These are phyloP conservation scores for Hozukius guyotensis DNA, from an alignment of 2,797 vertebrate genomes.

Conservation along the genomic window DNA sequence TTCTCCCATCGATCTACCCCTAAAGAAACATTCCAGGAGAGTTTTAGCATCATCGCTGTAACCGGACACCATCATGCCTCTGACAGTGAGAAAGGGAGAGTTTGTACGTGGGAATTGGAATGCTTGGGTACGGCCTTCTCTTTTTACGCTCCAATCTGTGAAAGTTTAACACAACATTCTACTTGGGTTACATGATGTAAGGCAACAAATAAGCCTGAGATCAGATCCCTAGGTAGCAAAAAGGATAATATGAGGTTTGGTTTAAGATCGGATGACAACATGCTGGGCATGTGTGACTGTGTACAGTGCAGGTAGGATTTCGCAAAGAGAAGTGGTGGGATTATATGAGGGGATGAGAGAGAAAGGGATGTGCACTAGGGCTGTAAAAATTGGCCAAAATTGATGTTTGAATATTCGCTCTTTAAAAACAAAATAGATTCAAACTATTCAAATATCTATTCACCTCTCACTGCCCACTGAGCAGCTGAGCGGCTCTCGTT, in stretches of 20 bases:
- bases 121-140: neutral
- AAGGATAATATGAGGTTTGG: slow-evolving; percentile 3
- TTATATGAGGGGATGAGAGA: neutral
- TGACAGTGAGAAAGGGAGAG: slow-evolving; percentile 47
- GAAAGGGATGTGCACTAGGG: neutral
- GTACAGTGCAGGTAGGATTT: neutral
- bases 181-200: slow-evolving; percentile 45
- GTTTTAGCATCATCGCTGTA: slow-evolving; percentile 55
- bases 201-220: slow-evolving; percentile 25
- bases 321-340: neutral
- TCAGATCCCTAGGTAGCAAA: neutral
- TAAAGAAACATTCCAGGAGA: slow-evolving; percentile 78
- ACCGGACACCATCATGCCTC: slow-evolving; percentile 53
- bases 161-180: slow-evolving; percentile 37
- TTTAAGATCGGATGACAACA: neutral
- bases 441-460: neutral
- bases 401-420: neutral
- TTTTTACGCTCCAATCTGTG: neutral
- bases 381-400: neutral
- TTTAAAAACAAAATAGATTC: neutral
- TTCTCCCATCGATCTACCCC: slow-evolving; percentile 57
- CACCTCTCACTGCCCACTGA: neutral
- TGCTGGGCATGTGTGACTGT: neutral
- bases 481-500: neutral
- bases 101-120: slow-evolving; percentile 39